phyloP scores from a whole-genome alignment of 2,888 invertebrate genomes.

The Rotaria socialis region DNA sequence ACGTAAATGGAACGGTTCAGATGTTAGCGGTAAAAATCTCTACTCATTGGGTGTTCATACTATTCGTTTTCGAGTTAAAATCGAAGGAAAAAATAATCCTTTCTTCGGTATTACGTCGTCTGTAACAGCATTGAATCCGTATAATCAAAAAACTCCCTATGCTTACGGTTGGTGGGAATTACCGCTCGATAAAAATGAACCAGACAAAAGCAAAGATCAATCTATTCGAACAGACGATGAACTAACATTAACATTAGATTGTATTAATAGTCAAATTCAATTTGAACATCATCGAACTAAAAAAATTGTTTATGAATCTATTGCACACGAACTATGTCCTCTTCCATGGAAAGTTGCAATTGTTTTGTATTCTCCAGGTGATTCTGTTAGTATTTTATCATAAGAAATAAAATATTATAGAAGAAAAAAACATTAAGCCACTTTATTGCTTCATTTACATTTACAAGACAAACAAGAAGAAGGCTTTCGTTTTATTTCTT shows the following conservation, averaged over 20 bases:
- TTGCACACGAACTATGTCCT: not conserved
- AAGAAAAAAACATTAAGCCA: not conserved
- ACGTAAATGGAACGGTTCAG: not conserved
- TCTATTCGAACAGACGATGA: not conserved
- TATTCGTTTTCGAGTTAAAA: not conserved
- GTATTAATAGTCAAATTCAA: not conserved
- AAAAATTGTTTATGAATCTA: not conserved
- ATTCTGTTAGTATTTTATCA: not conserved
- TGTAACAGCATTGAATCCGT: not conserved
- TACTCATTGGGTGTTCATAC: not conserved
- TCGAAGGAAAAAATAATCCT: not conserved
- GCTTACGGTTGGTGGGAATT: not conserved
- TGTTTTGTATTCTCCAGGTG: conserved; percentile 2
- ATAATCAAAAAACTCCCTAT: not conserved
- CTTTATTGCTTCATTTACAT: not conserved
- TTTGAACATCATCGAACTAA: not conserved
- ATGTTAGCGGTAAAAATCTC: not conserved
- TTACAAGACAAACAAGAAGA: not conserved
- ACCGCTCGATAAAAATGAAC: not conserved
- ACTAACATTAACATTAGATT: not conserved
- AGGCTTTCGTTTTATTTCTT: not conserved
- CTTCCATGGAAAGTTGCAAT: not conserved
- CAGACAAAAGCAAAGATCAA: not conserved
- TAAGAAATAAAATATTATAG: not conserved
- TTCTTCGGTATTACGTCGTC: not conserved